phyloP scores from a whole-genome alignment of 2,113 vertebrate species.

The Coptodon rendalli region DNA sequence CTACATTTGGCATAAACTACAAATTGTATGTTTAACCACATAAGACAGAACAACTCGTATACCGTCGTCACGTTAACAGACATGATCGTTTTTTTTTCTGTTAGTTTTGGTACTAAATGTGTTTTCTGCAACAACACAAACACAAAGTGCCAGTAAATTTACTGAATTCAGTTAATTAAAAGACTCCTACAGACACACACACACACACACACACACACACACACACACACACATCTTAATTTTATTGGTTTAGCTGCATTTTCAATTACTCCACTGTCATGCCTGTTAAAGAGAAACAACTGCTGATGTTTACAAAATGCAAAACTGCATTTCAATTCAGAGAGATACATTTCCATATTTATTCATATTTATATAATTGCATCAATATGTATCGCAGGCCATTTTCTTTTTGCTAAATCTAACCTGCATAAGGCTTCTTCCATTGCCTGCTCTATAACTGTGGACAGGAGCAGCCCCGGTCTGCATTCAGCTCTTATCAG shows the following conservation, averaged over 20 bases:
- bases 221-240: neutral
- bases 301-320: conserved; percentile 1
- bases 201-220: neutral
- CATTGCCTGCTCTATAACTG: neutral
- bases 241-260: neutral
- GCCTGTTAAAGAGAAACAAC: neutral
- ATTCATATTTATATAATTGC: neutral
- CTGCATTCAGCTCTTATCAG: conserved; percentile 13
- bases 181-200: neutral
- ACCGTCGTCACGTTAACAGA: neutral
- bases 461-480: neutral
- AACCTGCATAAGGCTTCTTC: neutral
- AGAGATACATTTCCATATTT: neutral
- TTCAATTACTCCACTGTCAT: neutral
- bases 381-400: neutral
- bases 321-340: neutral
- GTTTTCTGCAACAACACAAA: neutral
- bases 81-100: rapidly evolving
- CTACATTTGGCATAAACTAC: neutral
- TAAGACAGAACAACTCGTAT: neutral
- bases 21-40: neutral
- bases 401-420: neutral
- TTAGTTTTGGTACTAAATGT: neutral
- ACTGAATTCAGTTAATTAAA: neutral
- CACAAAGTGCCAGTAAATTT: neutral